Conservation (phyloP, 2,888 invertebrate species). For the Tenthredo amoena region DNA sequence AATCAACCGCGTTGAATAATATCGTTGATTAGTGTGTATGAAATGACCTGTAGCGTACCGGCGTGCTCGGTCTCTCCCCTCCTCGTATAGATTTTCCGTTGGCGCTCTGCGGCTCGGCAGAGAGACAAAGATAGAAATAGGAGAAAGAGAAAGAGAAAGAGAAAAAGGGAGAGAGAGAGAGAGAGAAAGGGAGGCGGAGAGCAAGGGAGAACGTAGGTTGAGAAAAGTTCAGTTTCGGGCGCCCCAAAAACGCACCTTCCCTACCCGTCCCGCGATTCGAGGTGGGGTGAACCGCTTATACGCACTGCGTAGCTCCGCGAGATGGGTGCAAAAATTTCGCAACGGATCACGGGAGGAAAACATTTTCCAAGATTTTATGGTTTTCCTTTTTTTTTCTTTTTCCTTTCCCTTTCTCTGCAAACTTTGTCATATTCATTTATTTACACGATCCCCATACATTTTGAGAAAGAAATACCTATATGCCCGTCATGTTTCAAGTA, state of each 20-base stretch:
- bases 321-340: slow-evolving; percentile 13
- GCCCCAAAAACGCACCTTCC: slow-evolving; percentile 40
- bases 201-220: slow-evolving; percentile 27
- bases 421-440: neutral
- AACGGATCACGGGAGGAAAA: neutral
- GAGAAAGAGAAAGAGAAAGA: slow-evolving; percentile 52
- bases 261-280: slow-evolving; percentile 12
- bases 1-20: slow-evolving; percentile 15
- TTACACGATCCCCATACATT: neutral
- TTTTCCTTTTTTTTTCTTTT: neutral
- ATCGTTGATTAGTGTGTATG: slow-evolving; percentile 26
- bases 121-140: slow-evolving; percentile 50
- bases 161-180: slow-evolving; percentile 45
- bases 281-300: slow-evolving; percentile 46
- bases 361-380: neutral
- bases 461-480: neutral
- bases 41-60: slow-evolving; percentile 47
- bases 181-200: neutral
- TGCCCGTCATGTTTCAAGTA: no score
- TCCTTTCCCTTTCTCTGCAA: neutral
- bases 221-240: slow-evolving; percentile 48
- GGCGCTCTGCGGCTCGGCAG: slow-evolving; percentile 64
- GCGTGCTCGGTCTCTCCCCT: slow-evolving; percentile 55
- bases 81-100: slow-evolving; percentile 71
- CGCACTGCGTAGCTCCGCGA: slow-evolving; percentile 50